Evolutionary conservation across 2,888 invertebrate species (phyloP), one percentile per base, ranked within the genome.

Genomic region (Diplolepis rosae): DNA sequence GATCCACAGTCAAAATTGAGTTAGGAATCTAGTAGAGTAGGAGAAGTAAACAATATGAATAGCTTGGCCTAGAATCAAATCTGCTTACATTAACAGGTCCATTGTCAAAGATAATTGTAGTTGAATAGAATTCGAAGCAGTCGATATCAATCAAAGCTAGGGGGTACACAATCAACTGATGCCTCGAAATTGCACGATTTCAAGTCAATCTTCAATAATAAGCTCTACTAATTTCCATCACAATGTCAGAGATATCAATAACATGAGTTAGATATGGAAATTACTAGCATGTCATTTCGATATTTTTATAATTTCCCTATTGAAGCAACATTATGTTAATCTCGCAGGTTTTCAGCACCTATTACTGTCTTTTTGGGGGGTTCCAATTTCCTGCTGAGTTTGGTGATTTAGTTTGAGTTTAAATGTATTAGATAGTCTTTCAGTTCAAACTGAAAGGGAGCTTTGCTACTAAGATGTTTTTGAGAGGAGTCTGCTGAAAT

Each of bases 21-120:
- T 9, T 22, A 22, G 18, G 1, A 18, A 45, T 15, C 9, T 2
- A 61, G 39, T 24, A 24, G 39, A 61, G 35, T 42, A 11, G 69
- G 56, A 72, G 42, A 75, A 74, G 75, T 73, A 78, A 79, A 82
- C 80, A 80, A 81, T 77, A 74, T 69, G 72, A 76, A 77, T 51
- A 70, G 74, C 24, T 67, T 73, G 61, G 11, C 52, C 9, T 54
- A 28, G 42, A 77, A 75, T 76, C 79, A 71, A 77, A 80, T 82
- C 75, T 78, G 77, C 77, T 77, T 77, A 74, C 74, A 80, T 78
- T 76, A 78, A 68, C 76, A 24, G 72, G 51, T 48, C 78, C 71
- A 80, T 80, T 80, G 77, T 78, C 68, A 75, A 51, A 56, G 56
- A 74, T 73, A 76, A 81, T 77, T 78, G 77, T 76, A 71, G 77